phyloP scores from a whole-genome alignment of 1,140 invertebrate species.

The Scaptomyza hsui region DNA sequence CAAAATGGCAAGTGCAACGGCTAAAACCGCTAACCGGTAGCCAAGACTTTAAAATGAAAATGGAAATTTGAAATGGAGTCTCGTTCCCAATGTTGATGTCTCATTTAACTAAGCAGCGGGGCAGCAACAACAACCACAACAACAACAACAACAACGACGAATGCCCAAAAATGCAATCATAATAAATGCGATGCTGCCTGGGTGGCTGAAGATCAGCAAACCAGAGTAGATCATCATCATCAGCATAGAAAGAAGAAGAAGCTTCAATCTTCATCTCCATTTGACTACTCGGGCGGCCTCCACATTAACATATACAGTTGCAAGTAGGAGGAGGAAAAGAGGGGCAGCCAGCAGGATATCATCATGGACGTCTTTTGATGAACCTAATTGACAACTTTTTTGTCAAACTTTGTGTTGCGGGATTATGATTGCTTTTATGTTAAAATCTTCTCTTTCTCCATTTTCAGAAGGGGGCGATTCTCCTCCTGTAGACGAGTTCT shows the following conservation, averaged over 20 bases:
- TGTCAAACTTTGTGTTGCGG: conserved; percentile 78
- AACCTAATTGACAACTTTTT: conserved; percentile 81
- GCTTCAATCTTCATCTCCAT: conserved; percentile 18
- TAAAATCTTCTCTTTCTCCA: conserved; percentile 27
- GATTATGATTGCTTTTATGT: conserved; percentile 80
- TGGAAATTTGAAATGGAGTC: conserved; percentile 15
- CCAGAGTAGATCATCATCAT: conserved; percentile 15
- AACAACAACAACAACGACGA: conserved; percentile 20
- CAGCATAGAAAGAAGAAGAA: conserved; percentile 18
- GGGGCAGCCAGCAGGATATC: neutral
- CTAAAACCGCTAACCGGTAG: conserved; percentile 56
- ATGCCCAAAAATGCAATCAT: conserved; percentile 78
- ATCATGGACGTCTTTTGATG: conserved; percentile 59
- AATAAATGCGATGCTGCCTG: conserved; percentile 77
- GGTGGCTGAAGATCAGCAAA: conserved; percentile 50
- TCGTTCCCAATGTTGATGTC: conserved; percentile 62
- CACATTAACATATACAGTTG: conserved; percentile 47
- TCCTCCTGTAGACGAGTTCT: conserved; percentile 1
- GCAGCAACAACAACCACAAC: conserved; percentile 26
- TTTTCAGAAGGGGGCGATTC: neutral
- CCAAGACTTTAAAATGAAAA: conserved; percentile 16
- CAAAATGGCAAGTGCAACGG: conserved; percentile 55
- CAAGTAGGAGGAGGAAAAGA: neutral
- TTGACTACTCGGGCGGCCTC: conserved; percentile 47
- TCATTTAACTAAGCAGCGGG: conserved; percentile 79